Conservation (phyloP, 2,797 vertebrate genomes). For the Hylomyscus alleni region DNA sequence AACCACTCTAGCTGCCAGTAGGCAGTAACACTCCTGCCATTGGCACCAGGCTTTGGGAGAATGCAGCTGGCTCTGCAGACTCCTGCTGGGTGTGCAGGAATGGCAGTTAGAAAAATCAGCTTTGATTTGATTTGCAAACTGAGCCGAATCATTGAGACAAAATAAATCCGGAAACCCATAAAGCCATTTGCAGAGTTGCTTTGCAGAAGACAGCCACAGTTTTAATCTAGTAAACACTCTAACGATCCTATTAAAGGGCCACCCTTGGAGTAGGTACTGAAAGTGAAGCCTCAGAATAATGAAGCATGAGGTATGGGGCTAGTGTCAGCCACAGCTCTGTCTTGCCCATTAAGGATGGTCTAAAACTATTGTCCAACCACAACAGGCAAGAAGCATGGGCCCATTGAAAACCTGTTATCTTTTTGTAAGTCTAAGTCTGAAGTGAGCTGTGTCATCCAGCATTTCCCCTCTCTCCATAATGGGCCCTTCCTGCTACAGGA, state of each 20-base stretch:
- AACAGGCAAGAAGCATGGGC: neutral
- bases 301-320: conserved; percentile 80
- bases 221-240: conserved; percentile 83
- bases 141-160: conserved; percentile 79
- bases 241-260: conserved; percentile 84
- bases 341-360: conserved; percentile 65
- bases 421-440: conserved; percentile 16
- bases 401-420: conserved; percentile 35
- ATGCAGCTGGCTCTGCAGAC: conserved; percentile 48
- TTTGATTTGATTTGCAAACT: conserved; percentile 81
- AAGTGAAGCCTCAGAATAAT: conserved; percentile 80
- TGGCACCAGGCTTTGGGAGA: neutral
- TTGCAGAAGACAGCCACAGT: conserved; percentile 77
- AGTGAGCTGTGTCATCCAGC: neutral
- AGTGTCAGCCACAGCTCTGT: conserved; percentile 71
- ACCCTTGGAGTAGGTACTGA: conserved; percentile 77
- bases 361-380: conserved; percentile 69
- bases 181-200: conserved; percentile 82
- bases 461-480: neutral
- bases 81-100: conserved; percentile 11
- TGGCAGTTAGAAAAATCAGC: conserved; percentile 82
- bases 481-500: conserved; percentile 1
- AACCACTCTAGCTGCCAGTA: neutral
- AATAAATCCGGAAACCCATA: conserved; percentile 79
- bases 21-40: neutral